Conservation (phyloP, 2,113 vertebrate genomes). For the Dicrurus megarhynchus region DNA sequence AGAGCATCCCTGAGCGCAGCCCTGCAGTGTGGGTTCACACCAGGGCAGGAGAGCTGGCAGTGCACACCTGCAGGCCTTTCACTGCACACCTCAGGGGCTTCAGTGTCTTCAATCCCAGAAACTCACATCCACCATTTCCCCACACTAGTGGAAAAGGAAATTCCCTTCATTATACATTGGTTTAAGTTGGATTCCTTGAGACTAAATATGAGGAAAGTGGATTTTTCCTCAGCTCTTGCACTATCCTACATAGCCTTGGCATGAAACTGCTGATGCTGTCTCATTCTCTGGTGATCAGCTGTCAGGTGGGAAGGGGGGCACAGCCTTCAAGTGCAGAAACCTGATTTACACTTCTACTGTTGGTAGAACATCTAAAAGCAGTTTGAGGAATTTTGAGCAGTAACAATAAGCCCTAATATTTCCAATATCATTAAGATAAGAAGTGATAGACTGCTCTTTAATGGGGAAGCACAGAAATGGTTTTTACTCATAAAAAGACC, state of each 20-base stretch:
- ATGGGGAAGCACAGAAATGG: background rate
- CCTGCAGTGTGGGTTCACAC: background rate
- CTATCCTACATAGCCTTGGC: background rate
- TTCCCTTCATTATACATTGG: background rate
- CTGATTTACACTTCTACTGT: background rate
- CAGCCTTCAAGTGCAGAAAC: background rate
- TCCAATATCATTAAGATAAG: background rate
- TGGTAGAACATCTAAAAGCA: background rate
- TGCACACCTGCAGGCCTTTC: no score
- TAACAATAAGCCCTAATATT: background rate
- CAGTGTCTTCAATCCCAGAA: background rate
- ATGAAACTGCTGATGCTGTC: background rate
- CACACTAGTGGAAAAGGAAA: background rate
- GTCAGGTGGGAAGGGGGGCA: background rate
- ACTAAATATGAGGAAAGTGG: background rate
- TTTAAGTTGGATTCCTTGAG: background rate
- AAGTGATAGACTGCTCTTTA: background rate
- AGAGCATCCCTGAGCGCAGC: background rate
- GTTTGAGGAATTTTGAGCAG: background rate
- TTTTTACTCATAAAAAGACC: background rate
- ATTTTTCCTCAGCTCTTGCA: background rate
- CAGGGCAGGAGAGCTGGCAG: background rate
- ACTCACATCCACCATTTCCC: fast-evolving
- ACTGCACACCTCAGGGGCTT: fast-evolving
- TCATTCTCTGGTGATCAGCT: background rate